Evolutionary conservation across 2,113 vertebrate genomes (phyloP).

Genomic region (Misgurnus anguillicaudatus): DNA sequence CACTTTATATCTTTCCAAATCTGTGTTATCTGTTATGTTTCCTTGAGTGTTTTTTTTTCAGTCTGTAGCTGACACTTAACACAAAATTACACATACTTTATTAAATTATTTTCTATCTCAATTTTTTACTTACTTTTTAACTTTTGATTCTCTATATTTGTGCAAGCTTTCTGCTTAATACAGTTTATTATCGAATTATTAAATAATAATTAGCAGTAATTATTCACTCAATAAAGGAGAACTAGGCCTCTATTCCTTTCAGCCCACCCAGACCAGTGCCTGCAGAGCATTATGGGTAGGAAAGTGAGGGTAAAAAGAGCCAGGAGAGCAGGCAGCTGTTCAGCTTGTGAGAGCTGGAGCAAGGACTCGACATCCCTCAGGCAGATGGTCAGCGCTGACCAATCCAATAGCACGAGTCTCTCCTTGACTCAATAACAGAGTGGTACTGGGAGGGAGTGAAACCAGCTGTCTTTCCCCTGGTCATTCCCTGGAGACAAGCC

Average conservation of each 20-base stretch:
- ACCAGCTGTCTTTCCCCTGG: slow-evolving; percentile 69
- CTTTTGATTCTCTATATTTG: too few relatives aligned
- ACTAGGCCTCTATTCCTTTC: not conserved
- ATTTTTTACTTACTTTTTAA: too few relatives aligned
- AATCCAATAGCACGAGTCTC: slow-evolving; percentile 49
- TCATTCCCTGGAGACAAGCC: slow-evolving; percentile 56
- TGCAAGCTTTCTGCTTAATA: not conserved
- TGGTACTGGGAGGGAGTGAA: slow-evolving; percentile 27
- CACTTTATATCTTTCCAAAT: slow-evolving; percentile 21
- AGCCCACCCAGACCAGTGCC: not conserved
- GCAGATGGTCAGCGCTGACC: slow-evolving; percentile 75
- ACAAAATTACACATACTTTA: too few relatives aligned
- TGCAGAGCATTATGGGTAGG: not conserved
- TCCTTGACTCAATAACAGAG: slow-evolving; percentile 24
- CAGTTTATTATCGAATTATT: not conserved
- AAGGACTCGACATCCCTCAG: slow-evolving; percentile 36
- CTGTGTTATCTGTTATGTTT: not conserved
- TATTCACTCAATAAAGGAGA: not conserved
- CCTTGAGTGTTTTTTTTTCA: too few relatives aligned
- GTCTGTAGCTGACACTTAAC: too few relatives aligned
- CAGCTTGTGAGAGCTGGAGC: slow-evolving; percentile 39
- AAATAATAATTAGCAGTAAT: not conserved
- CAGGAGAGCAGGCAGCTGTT: slow-evolving; percentile 12
- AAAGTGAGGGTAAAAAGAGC: not conserved
- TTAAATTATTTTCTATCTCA: too few relatives aligned